A percentile compares a stretch with the other conserved stretches of the same genome.
phyloP scores from a whole-genome alignment of 2,888 invertebrate species.

The Yponomeuta malinellus region DNA sequence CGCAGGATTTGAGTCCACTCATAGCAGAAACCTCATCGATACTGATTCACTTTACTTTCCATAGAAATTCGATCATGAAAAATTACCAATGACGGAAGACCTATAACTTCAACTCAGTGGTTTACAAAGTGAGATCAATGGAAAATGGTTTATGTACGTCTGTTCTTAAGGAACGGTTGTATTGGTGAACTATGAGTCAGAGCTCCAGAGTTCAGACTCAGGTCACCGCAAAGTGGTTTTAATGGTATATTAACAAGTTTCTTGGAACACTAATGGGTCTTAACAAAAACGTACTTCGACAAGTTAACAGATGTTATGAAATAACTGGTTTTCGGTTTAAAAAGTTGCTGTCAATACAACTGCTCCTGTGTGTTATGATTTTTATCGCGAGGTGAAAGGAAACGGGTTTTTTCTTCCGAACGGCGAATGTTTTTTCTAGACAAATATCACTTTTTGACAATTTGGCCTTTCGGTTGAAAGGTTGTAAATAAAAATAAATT shows the following conservation, averaged over 20 bases:
- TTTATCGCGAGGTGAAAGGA: not conserved
- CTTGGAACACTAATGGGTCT: conserved; percentile 23
- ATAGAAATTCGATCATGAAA: conserved; percentile 27
- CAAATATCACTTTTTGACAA: not conserved
- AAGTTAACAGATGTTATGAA: conserved; percentile 10
- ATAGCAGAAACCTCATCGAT: conserved; percentile 34
- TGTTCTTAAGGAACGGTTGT: not conserved
- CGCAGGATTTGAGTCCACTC: not conserved
- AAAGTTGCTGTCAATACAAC: conserved; percentile 3
- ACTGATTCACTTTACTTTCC: conserved; percentile 54
- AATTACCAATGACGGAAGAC: not conserved
- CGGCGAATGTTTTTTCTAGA: conserved; percentile 5
- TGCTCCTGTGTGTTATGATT: conserved; percentile 6
- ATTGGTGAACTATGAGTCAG: not conserved
- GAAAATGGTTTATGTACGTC: not conserved
- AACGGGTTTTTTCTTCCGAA: not conserved
- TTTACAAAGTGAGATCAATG: not conserved
- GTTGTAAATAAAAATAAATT: too few species aligned
- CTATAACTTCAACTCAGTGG: not conserved
- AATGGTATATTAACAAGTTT: conserved; percentile 44
- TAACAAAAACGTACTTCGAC: conserved; percentile 16
- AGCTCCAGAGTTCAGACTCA: not conserved
- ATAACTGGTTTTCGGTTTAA: conserved; percentile 14
- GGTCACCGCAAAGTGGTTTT: not conserved
- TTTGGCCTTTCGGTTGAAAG: too few species aligned